These are phyloP conservation scores for Tetheella fluctuosa DNA, from an alignment of 2,888 invertebrate genomes.

Conservation along the genomic window DNA sequence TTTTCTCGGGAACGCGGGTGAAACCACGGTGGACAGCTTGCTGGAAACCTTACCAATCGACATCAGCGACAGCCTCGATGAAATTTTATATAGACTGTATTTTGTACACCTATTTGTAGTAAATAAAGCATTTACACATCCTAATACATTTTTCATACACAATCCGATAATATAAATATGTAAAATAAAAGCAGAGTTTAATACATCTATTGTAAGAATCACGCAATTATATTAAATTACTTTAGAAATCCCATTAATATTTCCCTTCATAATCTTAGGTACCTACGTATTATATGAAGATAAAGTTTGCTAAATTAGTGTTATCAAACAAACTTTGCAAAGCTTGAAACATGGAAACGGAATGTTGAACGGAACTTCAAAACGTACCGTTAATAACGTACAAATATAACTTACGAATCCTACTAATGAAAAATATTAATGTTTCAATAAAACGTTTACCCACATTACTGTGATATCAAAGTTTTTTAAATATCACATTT, in stretches of 20 bases:
- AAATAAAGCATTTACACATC: too few species aligned
- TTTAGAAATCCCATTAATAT: conserved; percentile 22
- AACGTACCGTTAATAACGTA: neutral
- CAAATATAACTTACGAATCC: neutral
- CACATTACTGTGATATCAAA: neutral
- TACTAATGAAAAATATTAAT: neutral
- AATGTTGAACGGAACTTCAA: conserved; percentile 18
- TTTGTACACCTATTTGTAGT: too few species aligned
- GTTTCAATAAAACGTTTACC: neutral
- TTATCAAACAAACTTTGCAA: conserved; percentile 26
- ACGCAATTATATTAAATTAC: neutral
- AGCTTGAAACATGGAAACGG: conserved; percentile 28
- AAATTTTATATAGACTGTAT: too few species aligned
- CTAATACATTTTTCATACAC: too few species aligned
- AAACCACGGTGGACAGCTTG: too few species aligned
- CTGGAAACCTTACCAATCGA: too few species aligned
- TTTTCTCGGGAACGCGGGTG: too few species aligned
- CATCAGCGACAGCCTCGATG: too few species aligned
- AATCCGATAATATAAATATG: too few species aligned
- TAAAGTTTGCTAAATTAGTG: conserved; percentile 33
- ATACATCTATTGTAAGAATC: too few species aligned
- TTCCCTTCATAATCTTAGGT: conserved; percentile 17
- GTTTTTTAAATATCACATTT: too few species aligned
- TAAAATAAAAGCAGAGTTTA: too few species aligned
- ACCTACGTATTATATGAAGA: conserved; percentile 27